phyloP scores from a whole-genome alignment of 2,888 invertebrate genomes.

The Pseudoips prasinana region DNA sequence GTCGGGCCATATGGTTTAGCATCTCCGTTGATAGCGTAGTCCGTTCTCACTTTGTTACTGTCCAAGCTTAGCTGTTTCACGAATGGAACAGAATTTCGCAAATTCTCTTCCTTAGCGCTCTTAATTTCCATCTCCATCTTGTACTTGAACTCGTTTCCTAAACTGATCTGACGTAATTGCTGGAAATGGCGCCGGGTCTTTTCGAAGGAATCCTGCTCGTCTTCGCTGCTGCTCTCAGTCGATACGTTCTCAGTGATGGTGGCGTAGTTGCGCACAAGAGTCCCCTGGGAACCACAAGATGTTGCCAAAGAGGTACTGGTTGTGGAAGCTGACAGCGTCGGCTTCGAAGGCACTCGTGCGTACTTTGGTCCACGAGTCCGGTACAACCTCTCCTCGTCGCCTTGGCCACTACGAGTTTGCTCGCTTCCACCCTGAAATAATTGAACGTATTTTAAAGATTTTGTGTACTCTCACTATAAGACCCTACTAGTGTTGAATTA shows the following conservation, averaged over 20 bases:
- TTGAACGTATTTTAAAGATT: conserved; percentile 16
- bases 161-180: conserved; percentile 83
- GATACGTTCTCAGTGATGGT: conserved; percentile 66
- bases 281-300: conserved; percentile 73
- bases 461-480: conserved; percentile 9
- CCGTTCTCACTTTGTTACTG: conserved; percentile 78
- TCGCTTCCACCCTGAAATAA: conserved; percentile 71
- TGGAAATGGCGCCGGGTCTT: conserved; percentile 83
- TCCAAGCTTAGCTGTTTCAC: conserved; percentile 83
- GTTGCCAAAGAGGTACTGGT: conserved; percentile 83
- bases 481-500: conserved; percentile 9
- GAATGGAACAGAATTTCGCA: conserved; percentile 83
- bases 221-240: conserved; percentile 75
- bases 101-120: conserved; percentile 82
- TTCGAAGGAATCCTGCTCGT: conserved; percentile 79
- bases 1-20: conserved; percentile 74
- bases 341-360: conserved; percentile 72
- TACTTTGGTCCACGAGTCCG: conserved; percentile 69
- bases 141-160: conserved; percentile 84
- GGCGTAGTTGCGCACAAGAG: conserved; percentile 68
- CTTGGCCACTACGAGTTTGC: conserved; percentile 64
- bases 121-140: conserved; percentile 85
- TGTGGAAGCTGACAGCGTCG: conserved; percentile 82
- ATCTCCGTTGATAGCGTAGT: conserved; percentile 68
- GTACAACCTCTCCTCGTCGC: conserved; percentile 72